A percentile compares a stretch with the other conserved stretches of the same genome.
phyloP scores from a whole-genome alignment of 2,797 vertebrate species.

The Xiphophorus birchmanni region DNA sequence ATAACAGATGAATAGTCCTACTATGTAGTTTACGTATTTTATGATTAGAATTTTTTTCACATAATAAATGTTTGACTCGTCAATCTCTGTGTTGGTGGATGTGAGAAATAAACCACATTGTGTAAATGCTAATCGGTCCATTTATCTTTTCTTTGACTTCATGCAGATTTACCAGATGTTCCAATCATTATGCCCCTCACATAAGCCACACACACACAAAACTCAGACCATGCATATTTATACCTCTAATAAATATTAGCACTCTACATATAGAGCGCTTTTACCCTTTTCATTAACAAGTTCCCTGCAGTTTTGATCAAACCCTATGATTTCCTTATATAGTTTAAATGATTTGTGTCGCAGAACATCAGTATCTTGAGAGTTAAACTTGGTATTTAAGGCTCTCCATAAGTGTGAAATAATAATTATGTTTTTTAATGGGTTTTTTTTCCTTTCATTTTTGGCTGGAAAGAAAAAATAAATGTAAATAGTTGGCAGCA shows the following conservation, averaged over 20 bases:
- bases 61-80: slow-evolving; percentile 26
- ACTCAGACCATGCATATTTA: background rate
- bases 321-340: too few species aligned
- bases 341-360: background rate
- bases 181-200: background rate
- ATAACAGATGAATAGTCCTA: background rate
- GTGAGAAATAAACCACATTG: slow-evolving; percentile 43
- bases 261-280: background rate
- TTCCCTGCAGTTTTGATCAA: background rate
- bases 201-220: background rate
- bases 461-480: background rate
- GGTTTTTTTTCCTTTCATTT: too few species aligned
- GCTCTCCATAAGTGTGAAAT: background rate
- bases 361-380: background rate
- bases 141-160: background rate
- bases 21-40: slow-evolving; percentile 2
- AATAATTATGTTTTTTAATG: background rate
- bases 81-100: slow-evolving; percentile 32
- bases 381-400: background rate
- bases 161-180: background rate
- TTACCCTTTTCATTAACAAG: background rate
- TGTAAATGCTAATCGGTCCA: slow-evolving; percentile 30
- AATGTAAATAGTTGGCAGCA: background rate
- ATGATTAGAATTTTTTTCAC: slow-evolving; percentile 31
- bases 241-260: background rate